Base-by-base conservation (phyloP, 2,888 invertebrate genomes). In the Dicranocentrus wangi region DNA sequence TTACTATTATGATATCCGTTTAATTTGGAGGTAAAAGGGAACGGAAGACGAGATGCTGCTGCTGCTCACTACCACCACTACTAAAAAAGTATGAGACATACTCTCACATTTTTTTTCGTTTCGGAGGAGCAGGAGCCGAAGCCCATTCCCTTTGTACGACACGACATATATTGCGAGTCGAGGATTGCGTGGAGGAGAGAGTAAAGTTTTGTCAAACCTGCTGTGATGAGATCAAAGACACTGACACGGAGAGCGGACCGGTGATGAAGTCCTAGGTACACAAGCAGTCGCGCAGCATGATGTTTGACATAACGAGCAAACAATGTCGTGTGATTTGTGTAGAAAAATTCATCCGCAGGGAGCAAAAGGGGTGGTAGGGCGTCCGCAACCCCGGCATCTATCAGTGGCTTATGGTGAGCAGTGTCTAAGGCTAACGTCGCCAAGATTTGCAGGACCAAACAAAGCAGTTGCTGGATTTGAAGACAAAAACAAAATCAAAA, bases 321-420 rank as follows among this genome's bases (percentile, higher is more conserved):
- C 87, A 91, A 90, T 61, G 92, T 92, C 85, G 91, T 91, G 88
- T 92, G 92, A 87, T 92, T 92, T 63, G 92, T 92, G 88, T 92
- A 92, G 88, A 92, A 92, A 91, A 92, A 92, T 87, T 92, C 92
- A 87, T 92, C 92, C 0, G 92, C 92, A 19, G 92, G 92, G 82
- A 92, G 89, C 71, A 92, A 89, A 81, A 92, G 89, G 88, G 91
- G 91, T 87, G 92, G 91, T 58, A 92, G 88, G 84, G 90, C 90
- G 87, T 92, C 92, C 13, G 92, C 91, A 65, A 92, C 89, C 83
- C 91, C 91, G 15, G 91, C 90, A 32, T 91, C 91, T 28, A 90
- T 88, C 72, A 92, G 88, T 0, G 89, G 88, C 25, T 89, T 88
- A 87, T 92, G 92, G 86, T 91, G 89, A 80, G 88, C 87, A 1